Evolutionary conservation across 2,113 vertebrate species (phyloP), one percentile per base, ranked within the genome.

Genomic region (Terrapene triunguis): DNA sequence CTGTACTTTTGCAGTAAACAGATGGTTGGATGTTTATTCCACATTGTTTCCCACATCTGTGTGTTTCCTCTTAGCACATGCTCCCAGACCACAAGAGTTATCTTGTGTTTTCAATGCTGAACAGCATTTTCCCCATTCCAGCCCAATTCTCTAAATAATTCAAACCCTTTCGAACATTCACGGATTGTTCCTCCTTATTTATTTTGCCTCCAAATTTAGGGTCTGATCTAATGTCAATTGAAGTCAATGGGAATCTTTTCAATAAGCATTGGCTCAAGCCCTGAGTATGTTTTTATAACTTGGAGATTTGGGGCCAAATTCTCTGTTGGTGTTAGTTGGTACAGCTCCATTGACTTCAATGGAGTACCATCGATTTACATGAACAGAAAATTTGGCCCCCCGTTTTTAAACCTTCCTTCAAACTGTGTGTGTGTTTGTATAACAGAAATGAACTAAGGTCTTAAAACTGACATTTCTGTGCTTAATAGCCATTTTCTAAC

Each of bases 11-110:
- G 84, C 59, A 90, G 79, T 47, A 92, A 80, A 95, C 90, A 5
- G 65, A 17, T 87, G 91, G 95, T 82, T 48, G 48, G 93, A 87
- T 94, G 83, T 86, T 84, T 95, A 87, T 51, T 93, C 50, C 76
- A 85, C 84, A 87, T 78, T 65, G 80, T 76, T 69, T 93, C 78
- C 48, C 88, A 96, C 93, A 94, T 96, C 89, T 96, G 96, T 86
- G 53, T 55, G 38, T 91, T 95, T 95, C 94, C 78, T 90, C 82
- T 96, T 84, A 93, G 35, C 48, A 38, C 72, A 16, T 1, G 17
- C 8, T 95, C 93, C 96, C 94, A 72, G 35, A 38, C 7, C 65
- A 72, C 35, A 48, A 90, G 82, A 92, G 94, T 50, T 82, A 93
- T 83, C 85, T 95, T n/a, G 90, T 32, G 85, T 0, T 93, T 92